A percentile compares a stretch with the other conserved stretches of the same genome.
These are phyloP conservation scores for Calcarius lapponicus DNA, from an alignment of 2,797 vertebrate species.

Conservation along the genomic window DNA sequence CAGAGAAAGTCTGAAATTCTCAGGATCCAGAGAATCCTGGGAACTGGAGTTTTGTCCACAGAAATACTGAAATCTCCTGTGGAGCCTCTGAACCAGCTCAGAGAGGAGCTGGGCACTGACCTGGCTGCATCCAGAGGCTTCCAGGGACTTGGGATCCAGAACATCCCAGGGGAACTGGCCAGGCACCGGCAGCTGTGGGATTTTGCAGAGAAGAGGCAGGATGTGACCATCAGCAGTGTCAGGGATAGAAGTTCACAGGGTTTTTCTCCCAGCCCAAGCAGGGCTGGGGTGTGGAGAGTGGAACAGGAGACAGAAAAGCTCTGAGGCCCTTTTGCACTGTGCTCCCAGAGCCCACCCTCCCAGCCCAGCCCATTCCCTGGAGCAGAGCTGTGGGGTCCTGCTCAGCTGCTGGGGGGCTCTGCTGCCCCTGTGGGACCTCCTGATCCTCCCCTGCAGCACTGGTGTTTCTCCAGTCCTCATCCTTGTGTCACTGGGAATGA, in stretches of 20 bases:
- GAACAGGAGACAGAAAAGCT: neutral
- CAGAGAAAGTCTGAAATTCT: neutral
- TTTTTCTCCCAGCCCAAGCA: neutral
- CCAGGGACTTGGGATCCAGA: neutral
- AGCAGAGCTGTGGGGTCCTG: neutral
- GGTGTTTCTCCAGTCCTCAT: neutral
- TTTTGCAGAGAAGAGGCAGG: neutral
- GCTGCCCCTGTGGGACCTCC: neutral
- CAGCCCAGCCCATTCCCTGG: neutral
- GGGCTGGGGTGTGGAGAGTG: neutral
- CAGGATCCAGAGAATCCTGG: neutral
- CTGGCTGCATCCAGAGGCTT: neutral
- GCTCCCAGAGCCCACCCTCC: neutral
- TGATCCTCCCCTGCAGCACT: neutral
- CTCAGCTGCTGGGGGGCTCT: neutral
- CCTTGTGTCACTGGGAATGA: neutral
- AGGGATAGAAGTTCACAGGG: neutral
- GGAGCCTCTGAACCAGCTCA: neutral
- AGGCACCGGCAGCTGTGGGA: neutral
- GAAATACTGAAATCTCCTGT: neutral
- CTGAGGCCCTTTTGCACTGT: neutral
- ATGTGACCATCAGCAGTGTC: neutral
- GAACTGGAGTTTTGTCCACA: neutral
- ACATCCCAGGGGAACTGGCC: rapidly evolving
- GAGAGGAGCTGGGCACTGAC: neutral